A percentile compares a stretch with the other conserved stretches of the same genome.
Conservation (phyloP, 2,888 invertebrate species). For the Druceiella hillmani region DNA sequence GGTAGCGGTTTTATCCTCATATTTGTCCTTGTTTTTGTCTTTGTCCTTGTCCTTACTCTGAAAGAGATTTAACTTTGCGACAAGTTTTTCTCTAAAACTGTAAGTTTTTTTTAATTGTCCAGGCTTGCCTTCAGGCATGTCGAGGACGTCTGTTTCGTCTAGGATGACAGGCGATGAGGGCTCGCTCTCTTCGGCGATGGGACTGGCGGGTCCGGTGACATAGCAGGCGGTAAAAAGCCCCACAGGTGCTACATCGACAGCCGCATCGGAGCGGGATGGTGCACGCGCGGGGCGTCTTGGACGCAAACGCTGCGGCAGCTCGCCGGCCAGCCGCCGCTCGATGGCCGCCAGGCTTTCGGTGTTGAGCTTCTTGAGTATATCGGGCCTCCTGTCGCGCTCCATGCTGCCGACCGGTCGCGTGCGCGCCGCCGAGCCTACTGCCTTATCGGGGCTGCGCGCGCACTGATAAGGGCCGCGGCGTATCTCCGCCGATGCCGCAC, state of each 20-base stretch:
- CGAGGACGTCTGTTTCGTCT: not conserved
- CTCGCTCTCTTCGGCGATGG: slow-evolving; percentile 29
- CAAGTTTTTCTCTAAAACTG: no score
- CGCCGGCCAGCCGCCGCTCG: slow-evolving; percentile 42
- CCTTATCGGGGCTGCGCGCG: slow-evolving; percentile 31
- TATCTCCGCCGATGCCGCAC: no score
- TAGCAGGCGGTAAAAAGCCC: slow-evolving; percentile 39
- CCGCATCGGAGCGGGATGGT: slow-evolving; percentile 34
- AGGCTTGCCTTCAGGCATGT: not conserved
- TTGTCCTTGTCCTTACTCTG: no score
- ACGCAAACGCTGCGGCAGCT: slow-evolving; percentile 39
- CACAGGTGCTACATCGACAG: slow-evolving; percentile 40
- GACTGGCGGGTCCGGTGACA: slow-evolving; percentile 34
- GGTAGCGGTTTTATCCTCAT: no score
- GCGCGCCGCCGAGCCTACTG: no score
- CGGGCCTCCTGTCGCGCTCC: slow-evolving; percentile 32
- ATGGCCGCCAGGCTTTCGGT: slow-evolving; percentile 39
- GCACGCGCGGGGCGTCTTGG: slow-evolving; percentile 33
- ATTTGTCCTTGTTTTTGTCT: no score
- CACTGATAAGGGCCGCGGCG: no score
- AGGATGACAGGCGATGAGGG: slow-evolving; percentile 12
- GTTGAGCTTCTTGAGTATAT: slow-evolving; percentile 40
- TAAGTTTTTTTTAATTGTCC: no score
- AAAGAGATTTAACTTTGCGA: no score
- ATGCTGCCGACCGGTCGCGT: slow-evolving; percentile 35